phyloP scores from a whole-genome alignment of 2,888 invertebrate genomes.

The Agriopis marginaria region DNA sequence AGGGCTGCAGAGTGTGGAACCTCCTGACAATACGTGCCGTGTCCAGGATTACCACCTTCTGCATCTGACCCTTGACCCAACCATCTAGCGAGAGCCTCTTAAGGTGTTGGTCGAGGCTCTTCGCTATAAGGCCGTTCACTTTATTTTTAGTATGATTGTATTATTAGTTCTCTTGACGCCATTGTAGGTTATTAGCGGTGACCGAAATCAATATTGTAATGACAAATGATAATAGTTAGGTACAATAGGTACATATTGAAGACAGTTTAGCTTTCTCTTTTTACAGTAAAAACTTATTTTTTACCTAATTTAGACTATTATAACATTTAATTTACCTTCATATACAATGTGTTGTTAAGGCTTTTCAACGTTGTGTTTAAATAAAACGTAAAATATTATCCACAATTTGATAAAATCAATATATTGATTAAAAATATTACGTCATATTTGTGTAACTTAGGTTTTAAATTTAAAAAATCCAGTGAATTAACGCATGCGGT shows the following conservation, averaged over 20 bases:
- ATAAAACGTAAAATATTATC: background rate
- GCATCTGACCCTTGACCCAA: too few relatives aligned
- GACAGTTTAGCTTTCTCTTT: slow-evolving; percentile 11
- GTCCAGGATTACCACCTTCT: too few relatives aligned
- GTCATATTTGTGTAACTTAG: too few relatives aligned
- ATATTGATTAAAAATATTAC: background rate
- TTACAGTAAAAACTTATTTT: slow-evolving; percentile 5
- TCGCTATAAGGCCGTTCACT: too few relatives aligned
- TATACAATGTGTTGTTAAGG: slow-evolving; percentile 1
- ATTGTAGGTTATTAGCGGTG: background rate
- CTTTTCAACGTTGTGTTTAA: background rate
- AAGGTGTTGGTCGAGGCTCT: too few relatives aligned
- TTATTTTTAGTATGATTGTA: too few relatives aligned
- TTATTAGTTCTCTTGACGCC: background rate
- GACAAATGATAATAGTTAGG: slow-evolving; percentile 4
- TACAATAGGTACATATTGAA: background rate
- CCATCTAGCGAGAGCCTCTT: too few relatives aligned
- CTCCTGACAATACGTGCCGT: too few relatives aligned
- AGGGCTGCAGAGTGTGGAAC: too few relatives aligned
- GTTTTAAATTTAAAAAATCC: too few relatives aligned
- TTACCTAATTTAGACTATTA: slow-evolving; percentile 1
- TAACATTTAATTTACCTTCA: slow-evolving; percentile 22
- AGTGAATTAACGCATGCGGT: too few relatives aligned
- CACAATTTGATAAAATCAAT: background rate
- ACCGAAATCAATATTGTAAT: slow-evolving; percentile 29